Conservation (phyloP, 2,888 invertebrate species). For the Acholoe squamosa region DNA sequence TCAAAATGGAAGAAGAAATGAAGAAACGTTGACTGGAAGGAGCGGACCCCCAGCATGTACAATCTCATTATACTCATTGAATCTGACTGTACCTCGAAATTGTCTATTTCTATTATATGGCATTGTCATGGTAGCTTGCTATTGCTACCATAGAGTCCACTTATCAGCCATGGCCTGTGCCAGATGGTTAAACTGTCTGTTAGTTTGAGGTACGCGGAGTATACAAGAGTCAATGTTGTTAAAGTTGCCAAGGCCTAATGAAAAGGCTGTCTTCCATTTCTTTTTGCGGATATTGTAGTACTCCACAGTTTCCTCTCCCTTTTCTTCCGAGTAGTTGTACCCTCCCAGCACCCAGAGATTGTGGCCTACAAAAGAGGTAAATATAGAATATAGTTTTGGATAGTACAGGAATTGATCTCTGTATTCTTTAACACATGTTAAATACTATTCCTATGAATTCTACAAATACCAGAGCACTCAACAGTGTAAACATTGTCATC, state of each 20-base stretch:
- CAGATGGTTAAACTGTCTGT: slow-evolving; percentile 75
- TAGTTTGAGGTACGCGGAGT: slow-evolving; percentile 74
- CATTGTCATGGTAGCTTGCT: no score
- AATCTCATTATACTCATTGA: no score
- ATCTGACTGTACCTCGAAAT: no score
- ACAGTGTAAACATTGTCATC: no score
- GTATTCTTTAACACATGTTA: no score
- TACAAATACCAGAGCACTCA: no score
- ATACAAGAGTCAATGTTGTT: slow-evolving; percentile 73
- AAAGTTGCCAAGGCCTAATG: slow-evolving; percentile 46
- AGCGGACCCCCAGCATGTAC: no score
- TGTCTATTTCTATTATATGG: no score
- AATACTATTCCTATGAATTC: no score
- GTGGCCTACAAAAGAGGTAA: slow-evolving; percentile 71
- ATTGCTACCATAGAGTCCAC: slow-evolving; percentile 77
- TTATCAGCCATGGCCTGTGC: slow-evolving; percentile 75
- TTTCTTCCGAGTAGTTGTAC: slow-evolving; percentile 74
- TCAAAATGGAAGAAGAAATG: no score
- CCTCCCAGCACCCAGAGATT: slow-evolving; percentile 77
- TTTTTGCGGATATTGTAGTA: slow-evolving; percentile 74
- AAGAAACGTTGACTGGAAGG: no score
- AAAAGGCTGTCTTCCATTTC: slow-evolving; percentile 66
- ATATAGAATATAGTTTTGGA: neutral
- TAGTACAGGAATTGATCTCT: no score
- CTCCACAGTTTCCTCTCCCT: slow-evolving; percentile 72